A percentile compares a stretch with the other conserved stretches of the same genome.
These are phyloP conservation scores for Actinopyga echinites DNA, from an alignment of 53 echinoderm and acorn worm genomes.

Conservation along the genomic window DNA sequence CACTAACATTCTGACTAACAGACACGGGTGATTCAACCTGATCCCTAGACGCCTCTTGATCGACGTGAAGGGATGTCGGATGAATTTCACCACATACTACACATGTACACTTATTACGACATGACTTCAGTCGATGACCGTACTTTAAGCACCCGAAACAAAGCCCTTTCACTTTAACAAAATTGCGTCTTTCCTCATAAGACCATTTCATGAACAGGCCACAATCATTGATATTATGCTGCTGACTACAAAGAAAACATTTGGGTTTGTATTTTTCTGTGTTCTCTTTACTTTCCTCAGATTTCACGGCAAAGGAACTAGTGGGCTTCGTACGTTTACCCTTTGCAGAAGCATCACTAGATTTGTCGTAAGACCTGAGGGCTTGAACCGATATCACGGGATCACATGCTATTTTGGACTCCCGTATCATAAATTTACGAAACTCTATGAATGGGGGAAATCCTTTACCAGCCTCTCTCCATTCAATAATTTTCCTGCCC, in stretches of 20 bases:
- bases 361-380: not conserved
- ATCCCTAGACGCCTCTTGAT: not conserved
- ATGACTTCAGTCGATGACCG: no score
- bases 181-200: not conserved
- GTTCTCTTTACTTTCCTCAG: not conserved
- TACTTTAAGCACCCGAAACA: no score
- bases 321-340: not conserved
- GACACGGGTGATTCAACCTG: not conserved
- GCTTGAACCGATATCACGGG: not conserved
- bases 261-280: not conserved
- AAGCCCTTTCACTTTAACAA: not conserved
- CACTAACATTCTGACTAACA: not conserved
- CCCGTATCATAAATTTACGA: not conserved
- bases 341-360: not conserved
- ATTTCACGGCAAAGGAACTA: not conserved
- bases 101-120: no score
- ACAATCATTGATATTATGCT: not conserved
- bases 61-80: no score
- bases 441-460: conserved; percentile 1
- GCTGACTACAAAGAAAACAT: not conserved
- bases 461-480: not conserved
- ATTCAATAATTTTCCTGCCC: not conserved
- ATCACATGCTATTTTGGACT: conserved; percentile 10
- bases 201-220: not conserved
- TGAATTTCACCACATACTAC: no score